Evolutionary conservation across 2,888 invertebrate species (phyloP).

Genomic region (Synergus gifuensis): DNA sequence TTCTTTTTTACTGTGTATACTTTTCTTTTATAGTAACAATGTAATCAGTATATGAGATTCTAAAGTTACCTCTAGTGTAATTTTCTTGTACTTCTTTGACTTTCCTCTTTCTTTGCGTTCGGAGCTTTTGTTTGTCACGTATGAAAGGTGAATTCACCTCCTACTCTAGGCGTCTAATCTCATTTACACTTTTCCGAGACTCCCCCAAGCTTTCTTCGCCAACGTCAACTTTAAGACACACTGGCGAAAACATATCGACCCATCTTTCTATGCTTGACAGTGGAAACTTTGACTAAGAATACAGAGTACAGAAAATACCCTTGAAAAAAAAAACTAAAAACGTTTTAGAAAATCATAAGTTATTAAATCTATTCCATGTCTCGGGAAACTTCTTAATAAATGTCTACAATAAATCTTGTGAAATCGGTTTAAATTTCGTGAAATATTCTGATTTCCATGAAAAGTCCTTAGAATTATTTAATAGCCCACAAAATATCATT

Average conservation of each 20-base stretch:
- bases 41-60: background rate
- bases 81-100: slow-evolving; percentile 19
- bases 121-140: slow-evolving; percentile 36
- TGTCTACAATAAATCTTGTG: too few relatives aligned
- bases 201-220: slow-evolving; percentile 28
- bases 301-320: background rate
- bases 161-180: slow-evolving; percentile 32
- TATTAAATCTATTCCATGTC: too few relatives aligned
- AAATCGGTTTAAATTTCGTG: too few relatives aligned
- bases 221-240: slow-evolving; percentile 14
- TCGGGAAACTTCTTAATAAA: too few relatives aligned
- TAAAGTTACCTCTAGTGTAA: background rate
- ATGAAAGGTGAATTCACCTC: slow-evolving; percentile 34
- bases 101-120: slow-evolving; percentile 9
- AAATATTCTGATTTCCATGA: too few relatives aligned
- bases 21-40: background rate
- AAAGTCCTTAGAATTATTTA: too few relatives aligned
- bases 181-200: slow-evolving; percentile 32
- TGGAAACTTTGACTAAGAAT: background rate
- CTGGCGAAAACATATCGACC: slow-evolving; percentile 34
- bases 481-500: too few relatives aligned
- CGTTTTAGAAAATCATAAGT: background rate
- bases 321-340: background rate
- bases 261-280: background rate
- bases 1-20: too few relatives aligned